A percentile compares a stretch with the other conserved stretches of the same genome.
Evolutionary conservation across 2,113 vertebrate species (phyloP).

Genomic region (Thunnus maccoyii): DNA sequence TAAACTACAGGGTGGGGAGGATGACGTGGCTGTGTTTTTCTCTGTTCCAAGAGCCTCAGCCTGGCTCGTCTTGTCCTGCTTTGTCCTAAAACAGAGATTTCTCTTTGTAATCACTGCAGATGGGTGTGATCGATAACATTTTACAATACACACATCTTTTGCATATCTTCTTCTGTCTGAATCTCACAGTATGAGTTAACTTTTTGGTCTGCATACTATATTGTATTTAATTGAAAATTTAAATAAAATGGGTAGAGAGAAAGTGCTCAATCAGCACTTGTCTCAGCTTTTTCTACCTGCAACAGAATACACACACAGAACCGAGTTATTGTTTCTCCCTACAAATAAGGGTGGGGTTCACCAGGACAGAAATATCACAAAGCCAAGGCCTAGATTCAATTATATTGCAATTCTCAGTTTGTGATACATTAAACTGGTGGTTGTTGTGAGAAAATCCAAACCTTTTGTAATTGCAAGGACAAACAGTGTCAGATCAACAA

Average conservation of each 20-base stretch:
- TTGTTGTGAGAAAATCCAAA: background rate
- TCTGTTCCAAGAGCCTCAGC: background rate
- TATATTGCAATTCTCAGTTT: background rate
- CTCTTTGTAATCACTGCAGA: slow-evolving; percentile 19
- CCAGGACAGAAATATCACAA: background rate
- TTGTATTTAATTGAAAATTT: too few species aligned
- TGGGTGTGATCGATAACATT: slow-evolving; percentile 9
- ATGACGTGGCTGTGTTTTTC: slow-evolving; percentile 35
- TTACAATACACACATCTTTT: background rate
- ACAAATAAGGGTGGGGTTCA: background rate
- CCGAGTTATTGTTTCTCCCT: background rate
- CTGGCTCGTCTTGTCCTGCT: slow-evolving; percentile 18
- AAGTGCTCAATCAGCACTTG: background rate
- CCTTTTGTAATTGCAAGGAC: background rate
- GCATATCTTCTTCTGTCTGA: background rate
- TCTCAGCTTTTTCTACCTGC: background rate
- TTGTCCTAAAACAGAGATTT: background rate
- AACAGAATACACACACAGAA: background rate
- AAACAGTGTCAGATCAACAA: background rate
- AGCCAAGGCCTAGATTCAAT: slow-evolving; percentile 1
- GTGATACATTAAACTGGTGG: background rate
- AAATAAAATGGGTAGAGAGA: too few species aligned
- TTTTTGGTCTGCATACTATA: background rate
- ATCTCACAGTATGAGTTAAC: background rate
- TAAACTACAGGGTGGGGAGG: slow-evolving; percentile 40